phyloP scores from a whole-genome alignment of 2,113 vertebrate species.

The Lophochroa leadbeateri region DNA sequence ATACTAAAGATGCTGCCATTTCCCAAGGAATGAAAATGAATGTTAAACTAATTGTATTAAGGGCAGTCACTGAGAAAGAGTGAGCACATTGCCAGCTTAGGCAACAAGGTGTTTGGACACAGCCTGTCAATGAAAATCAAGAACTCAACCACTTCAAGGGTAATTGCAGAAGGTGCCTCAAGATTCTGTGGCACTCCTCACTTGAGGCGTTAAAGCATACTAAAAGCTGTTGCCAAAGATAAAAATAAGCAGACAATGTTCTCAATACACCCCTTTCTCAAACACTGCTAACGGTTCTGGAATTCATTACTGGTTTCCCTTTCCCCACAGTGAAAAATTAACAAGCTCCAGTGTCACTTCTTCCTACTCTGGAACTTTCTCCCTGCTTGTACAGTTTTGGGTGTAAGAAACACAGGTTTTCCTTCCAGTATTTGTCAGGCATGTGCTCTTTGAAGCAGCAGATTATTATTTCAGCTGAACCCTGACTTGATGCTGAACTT shows the following conservation, averaged over 20 bases:
- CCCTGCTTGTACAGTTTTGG: neutral
- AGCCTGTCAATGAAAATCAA: neutral
- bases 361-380: neutral
- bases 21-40: neutral
- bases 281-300: neutral
- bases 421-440: neutral
- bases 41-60: neutral
- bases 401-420: neutral
- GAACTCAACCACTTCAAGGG: neutral
- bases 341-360: neutral
- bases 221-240: neutral
- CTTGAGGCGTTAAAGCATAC: neutral
- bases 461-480: constrained; percentile 10
- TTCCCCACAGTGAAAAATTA: neutral
- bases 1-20: neutral
- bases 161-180: neutral
- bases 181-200: neutral
- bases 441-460: neutral
- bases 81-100: neutral
- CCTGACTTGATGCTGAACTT: neutral
- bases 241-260: neutral
- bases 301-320: neutral
- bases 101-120: neutral
- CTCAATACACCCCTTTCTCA: neutral
- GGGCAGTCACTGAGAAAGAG: neutral